A percentile compares a stretch with the other conserved stretches of the same genome.
Evolutionary conservation across 2,113 vertebrate genomes (phyloP).

Genomic region (Equus przewalskii): DNA sequence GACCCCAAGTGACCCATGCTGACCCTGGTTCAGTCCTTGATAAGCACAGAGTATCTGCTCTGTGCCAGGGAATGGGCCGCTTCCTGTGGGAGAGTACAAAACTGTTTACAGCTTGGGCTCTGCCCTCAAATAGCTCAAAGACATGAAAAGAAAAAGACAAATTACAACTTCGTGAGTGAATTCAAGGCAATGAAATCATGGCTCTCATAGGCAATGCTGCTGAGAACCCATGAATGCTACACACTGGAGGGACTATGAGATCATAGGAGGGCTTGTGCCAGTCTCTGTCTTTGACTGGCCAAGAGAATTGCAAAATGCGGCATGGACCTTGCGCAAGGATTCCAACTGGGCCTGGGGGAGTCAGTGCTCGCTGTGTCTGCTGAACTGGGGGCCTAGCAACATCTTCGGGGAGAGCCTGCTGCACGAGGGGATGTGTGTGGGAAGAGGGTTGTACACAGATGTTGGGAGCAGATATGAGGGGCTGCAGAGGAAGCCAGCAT

Average conservation of each 20-base stretch:
- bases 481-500: neutral
- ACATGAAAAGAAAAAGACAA: constrained; percentile 36
- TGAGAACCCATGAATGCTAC: neutral
- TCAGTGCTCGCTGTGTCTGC: neutral
- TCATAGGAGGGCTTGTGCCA: neutral
- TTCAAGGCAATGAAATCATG: neutral
- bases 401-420: neutral
- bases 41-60: neutral
- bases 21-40: neutral
- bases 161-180: neutral
- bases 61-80: neutral
- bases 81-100: neutral
- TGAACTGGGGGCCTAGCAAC: neutral
- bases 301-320: neutral
- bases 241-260: neutral
- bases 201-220: neutral
- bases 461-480: neutral
- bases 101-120: neutral
- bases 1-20: neutral
- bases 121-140: neutral
- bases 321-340: neutral
- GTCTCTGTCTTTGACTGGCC: neutral
- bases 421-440: rapidly evolving
- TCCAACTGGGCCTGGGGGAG: neutral
- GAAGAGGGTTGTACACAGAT: neutral